A percentile compares a stretch with the other conserved stretches of the same genome.
phyloP scores from a whole-genome alignment of 2,888 invertebrate species.

The Epiblema foenella region DNA sequence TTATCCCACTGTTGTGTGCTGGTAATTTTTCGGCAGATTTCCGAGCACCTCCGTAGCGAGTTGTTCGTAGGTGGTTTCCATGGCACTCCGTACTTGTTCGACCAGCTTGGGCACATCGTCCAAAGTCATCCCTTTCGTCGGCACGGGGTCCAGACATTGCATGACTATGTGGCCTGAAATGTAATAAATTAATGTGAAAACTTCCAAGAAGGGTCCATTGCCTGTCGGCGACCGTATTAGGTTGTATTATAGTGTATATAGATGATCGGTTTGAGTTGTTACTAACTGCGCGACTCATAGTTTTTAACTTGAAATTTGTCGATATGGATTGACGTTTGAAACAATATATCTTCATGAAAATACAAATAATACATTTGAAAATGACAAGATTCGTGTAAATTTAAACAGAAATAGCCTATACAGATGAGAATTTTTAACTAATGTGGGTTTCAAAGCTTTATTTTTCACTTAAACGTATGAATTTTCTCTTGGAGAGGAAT shows the following conservation, averaged over 20 bases:
- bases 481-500: no score
- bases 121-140: conserved; percentile 64
- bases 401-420: no score
- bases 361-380: no score
- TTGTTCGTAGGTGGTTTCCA: conserved; percentile 62
- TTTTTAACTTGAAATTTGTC: no score
- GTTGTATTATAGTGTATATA: background rate
- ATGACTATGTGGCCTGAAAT: conserved; percentile 70
- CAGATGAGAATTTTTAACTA: no score
- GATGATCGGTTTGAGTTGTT: background rate
- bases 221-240: background rate
- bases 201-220: background rate
- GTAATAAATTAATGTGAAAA: background rate
- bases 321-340: no score
- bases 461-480: no score
- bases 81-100: conserved; percentile 61
- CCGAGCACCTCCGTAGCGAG: conserved; percentile 64
- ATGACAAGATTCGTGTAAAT: no score
- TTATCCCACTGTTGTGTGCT: conserved; percentile 31
- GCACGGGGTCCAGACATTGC: conserved; percentile 70
- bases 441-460: no score
- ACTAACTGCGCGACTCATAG: background rate
- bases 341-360: no score
- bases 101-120: conserved; percentile 70
- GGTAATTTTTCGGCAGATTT: conserved; percentile 44